These are phyloP conservation scores for Alethe castanea DNA, from an alignment of 2,113 vertebrate species.

Conservation along the genomic window DNA sequence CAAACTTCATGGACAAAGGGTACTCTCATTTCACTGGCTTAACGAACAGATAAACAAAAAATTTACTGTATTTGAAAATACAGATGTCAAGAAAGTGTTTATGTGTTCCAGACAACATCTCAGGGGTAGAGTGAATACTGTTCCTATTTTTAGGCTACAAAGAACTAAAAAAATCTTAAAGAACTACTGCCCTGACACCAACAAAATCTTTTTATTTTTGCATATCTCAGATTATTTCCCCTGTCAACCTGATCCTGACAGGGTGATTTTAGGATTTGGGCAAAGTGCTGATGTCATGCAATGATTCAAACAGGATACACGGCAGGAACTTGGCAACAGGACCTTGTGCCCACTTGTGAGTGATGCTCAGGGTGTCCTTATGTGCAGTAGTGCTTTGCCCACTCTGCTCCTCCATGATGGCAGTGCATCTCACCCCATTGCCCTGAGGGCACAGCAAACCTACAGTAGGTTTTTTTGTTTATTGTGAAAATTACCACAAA, in stretches of 20 bases:
- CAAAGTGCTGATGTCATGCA: rapidly evolving
- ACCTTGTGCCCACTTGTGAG: neutral
- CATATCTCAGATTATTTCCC: neutral
- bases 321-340: neutral
- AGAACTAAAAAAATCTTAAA: neutral
- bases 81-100: neutral
- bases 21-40: neutral
- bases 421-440: neutral
- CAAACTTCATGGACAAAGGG: neutral
- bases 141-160: neutral
- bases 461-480: neutral
- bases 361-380: neutral
- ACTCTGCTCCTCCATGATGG: neutral
- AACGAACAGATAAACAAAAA: neutral
- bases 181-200: neutral
- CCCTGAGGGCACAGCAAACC: neutral
- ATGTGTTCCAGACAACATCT: neutral
- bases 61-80: neutral
- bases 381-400: neutral
- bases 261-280: neutral
- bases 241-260: neutral
- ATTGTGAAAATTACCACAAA: neutral
- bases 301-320: neutral
- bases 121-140: neutral
- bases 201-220: neutral